These are phyloP conservation scores for Taeniopygia guttata DNA, from an alignment of 2,797 vertebrate species.

Conservation along the genomic window DNA sequence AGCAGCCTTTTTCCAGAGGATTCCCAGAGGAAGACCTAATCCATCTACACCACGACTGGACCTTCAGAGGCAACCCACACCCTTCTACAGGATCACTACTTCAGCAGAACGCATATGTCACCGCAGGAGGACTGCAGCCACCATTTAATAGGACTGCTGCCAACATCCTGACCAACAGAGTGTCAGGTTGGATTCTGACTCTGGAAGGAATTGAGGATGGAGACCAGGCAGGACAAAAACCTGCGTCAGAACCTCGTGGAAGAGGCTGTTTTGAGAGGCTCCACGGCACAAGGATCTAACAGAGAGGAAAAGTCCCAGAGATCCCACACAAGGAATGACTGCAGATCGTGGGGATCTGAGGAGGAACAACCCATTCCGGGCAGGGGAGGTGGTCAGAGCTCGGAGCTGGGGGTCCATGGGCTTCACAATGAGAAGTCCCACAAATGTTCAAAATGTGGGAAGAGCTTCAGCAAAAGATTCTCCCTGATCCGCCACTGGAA, in stretches of 20 bases:
- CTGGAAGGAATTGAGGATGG: not conserved
- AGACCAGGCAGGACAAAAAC: not conserved
- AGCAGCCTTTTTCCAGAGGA: not conserved
- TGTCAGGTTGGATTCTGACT: not conserved
- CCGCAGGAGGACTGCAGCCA: not conserved
- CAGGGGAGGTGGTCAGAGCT: not conserved
- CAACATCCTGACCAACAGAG: not conserved
- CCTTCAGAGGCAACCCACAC: not conserved
- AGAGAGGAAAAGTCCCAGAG: not conserved
- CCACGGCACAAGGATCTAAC: not conserved
- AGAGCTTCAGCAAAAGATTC: not conserved
- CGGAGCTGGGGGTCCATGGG: not conserved
- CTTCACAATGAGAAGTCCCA: not conserved
- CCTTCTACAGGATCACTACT: not conserved
- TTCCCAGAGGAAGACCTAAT: not conserved
- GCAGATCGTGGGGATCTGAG: not conserved
- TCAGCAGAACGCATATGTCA: not conserved
- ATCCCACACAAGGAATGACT: not conserved
- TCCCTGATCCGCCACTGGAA: not conserved
- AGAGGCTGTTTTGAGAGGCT: not conserved
- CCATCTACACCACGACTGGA: not conserved
- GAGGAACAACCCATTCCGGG: not conserved
- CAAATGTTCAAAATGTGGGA: not conserved
- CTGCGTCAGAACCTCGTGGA: fast-evolving
- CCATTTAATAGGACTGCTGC: not conserved